A percentile compares a stretch with the other conserved stretches of the same genome.
These are phyloP conservation scores for Moxostoma hubbsi DNA, from an alignment of 2,797 vertebrate species.

Conservation along the genomic window DNA sequence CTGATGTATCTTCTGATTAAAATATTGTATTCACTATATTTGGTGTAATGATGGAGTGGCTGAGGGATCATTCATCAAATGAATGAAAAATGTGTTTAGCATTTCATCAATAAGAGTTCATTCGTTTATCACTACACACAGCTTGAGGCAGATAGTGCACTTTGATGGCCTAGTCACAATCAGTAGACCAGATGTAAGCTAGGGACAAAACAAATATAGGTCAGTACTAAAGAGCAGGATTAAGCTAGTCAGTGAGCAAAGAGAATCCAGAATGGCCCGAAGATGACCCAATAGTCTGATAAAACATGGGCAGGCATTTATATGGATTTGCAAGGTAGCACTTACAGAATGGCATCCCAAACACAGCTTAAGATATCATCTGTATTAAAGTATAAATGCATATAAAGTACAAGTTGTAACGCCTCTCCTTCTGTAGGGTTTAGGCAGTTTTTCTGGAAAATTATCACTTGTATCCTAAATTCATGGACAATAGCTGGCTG, in stretches of 20 bases:
- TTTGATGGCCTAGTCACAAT: conserved; percentile 9
- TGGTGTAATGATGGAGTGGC: background rate
- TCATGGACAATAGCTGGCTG: background rate
- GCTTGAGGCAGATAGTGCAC: conserved; percentile 7
- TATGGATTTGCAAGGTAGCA: background rate
- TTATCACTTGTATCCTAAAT: background rate
- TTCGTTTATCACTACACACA: background rate
- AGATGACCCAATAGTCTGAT: conserved; percentile 28
- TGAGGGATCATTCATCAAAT: background rate
- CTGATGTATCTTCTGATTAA: background rate
- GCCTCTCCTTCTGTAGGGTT: background rate
- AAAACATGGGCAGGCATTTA: background rate
- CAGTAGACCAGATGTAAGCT: conserved; percentile 1
- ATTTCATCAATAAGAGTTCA: background rate
- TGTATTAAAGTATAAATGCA: background rate
- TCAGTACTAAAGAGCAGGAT: conserved; percentile 23
- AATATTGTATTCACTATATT: background rate
- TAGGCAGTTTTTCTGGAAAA: background rate
- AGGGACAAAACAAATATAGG: conserved; percentile 14
- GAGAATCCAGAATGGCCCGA: conserved; percentile 18
- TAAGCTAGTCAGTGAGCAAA: conserved; percentile 21
- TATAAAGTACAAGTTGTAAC: background rate
- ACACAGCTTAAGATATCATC: background rate
- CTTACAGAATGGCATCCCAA: background rate
- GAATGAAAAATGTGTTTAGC: background rate